A percentile compares a stretch with the other conserved stretches of the same genome.
Evolutionary conservation across 2,888 invertebrate genomes (phyloP).

Genomic region (Pomacea canaliculata): DNA sequence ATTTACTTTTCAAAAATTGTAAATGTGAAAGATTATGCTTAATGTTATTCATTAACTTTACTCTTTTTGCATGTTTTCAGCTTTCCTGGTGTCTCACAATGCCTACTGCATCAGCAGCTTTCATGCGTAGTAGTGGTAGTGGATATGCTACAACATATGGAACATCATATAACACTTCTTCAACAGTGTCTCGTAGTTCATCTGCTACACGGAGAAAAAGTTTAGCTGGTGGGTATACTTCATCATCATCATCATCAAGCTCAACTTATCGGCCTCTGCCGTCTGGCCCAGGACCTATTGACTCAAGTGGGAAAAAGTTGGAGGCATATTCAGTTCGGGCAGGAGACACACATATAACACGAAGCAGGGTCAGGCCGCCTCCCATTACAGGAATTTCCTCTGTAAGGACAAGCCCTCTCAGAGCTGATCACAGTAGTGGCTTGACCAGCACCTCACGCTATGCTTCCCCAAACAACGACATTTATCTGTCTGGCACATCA

Average conservation of each 20-base stretch:
- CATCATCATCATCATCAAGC: constrained; percentile 2
- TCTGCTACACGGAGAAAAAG: constrained; percentile 29
- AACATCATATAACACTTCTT: constrained; percentile 24
- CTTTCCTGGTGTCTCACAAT: neutral
- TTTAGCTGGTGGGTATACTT: constrained; percentile 22
- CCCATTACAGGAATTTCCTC: neutral
- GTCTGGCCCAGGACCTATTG: constrained; percentile 54
- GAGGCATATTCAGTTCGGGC: constrained; percentile 12
- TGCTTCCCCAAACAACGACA: neutral
- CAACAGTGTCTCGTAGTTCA: constrained; percentile 23
- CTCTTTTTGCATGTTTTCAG: no score
- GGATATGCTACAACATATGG: constrained; percentile 32
- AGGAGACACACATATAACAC: neutral
- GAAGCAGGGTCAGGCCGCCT: constrained; percentile 8
- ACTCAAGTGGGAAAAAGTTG: constrained; percentile 46
- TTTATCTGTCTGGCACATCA: constrained; percentile 5
- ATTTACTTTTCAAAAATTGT: no score
- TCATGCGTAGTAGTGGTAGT: constrained; percentile 4
- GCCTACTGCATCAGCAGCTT: constrained; percentile 6
- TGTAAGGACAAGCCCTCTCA: constrained; percentile 44
- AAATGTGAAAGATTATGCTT: no score
- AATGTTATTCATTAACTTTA: no score
- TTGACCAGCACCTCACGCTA: constrained; percentile 1
- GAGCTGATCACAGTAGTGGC: constrained; percentile 41
- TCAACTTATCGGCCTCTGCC: constrained; percentile 45